Percentiles rank a stretch among this genome's conserved stretches.
Evolutionary conservation across 2,797 vertebrate species (phyloP).

Genomic region (Cichlasoma orientale): DNA sequence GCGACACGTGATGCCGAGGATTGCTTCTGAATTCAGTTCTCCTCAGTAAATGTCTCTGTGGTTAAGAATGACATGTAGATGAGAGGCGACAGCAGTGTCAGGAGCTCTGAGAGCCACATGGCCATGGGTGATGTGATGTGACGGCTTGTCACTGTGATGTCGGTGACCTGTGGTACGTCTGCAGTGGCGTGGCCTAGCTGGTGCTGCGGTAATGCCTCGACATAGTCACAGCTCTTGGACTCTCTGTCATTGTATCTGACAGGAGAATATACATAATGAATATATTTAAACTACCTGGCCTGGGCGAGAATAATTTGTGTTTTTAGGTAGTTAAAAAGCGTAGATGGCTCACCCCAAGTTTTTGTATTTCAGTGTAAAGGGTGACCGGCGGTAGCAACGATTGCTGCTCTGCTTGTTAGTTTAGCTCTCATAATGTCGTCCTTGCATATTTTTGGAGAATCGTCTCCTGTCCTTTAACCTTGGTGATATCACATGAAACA

Average conservation of each 20-base stretch:
- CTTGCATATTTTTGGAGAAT: slow-evolving; percentile 22
- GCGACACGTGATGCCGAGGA: not conserved
- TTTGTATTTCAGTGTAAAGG: not conserved
- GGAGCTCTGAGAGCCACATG: slow-evolving; percentile 71
- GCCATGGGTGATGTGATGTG: slow-evolving; percentile 79
- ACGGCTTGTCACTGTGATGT: slow-evolving; percentile 78
- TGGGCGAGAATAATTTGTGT: not conserved
- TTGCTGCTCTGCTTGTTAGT: not conserved
- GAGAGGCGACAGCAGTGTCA: slow-evolving; percentile 81
- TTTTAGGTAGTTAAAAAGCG: not conserved
- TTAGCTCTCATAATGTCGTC: slow-evolving; percentile 2
- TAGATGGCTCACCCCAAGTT: not conserved
- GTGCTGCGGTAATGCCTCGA: slow-evolving; percentile 55
- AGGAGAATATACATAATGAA: slow-evolving; percentile 6
- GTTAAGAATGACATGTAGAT: slow-evolving; percentile 69
- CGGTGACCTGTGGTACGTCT: slow-evolving; percentile 69
- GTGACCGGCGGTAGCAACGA: not conserved
- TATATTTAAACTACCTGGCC: slow-evolving; percentile 1
- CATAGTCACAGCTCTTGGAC: slow-evolving; percentile 33
- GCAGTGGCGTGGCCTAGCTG: slow-evolving; percentile 62
- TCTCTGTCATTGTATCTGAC: slow-evolving; percentile 33
- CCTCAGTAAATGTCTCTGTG: slow-evolving; percentile 58
- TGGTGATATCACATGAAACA: slow-evolving; percentile 44
- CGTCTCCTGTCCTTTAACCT: slow-evolving; percentile 23
- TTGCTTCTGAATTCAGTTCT: slow-evolving; percentile 33